Conservation (phyloP, 2,113 vertebrate genomes). For the Silurus meridionalis region DNA sequence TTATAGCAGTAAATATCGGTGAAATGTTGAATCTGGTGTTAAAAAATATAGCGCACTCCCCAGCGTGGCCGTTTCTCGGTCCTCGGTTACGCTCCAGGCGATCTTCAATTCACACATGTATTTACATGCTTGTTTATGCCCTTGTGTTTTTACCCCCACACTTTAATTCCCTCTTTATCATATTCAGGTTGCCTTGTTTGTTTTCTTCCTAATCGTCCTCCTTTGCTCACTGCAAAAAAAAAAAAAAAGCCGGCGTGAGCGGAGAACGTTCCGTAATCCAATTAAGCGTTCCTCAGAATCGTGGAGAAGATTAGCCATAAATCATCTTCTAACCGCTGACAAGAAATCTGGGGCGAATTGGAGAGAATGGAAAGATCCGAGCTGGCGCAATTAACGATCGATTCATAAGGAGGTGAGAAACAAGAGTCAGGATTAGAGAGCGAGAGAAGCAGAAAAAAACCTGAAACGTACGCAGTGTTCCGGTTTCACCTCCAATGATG, state of each 20-base stretch:
- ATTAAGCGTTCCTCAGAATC: slow-evolving; percentile 65
- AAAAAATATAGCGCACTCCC: too few species aligned
- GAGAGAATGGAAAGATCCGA: neutral
- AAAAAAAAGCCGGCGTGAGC: slow-evolving; percentile 50
- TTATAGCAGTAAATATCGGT: too few species aligned
- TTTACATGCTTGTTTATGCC: slow-evolving; percentile 29
- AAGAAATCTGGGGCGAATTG: slow-evolving; percentile 59
- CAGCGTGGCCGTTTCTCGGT: neutral
- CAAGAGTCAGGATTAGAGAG: neutral
- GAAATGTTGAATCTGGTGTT: too few species aligned
- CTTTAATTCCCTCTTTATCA: slow-evolving; percentile 6
- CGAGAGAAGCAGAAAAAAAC: too few species aligned
- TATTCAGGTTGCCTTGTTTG: neutral
- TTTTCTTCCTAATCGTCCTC: slow-evolving; percentile 43
- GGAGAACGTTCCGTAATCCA: slow-evolving; percentile 61
- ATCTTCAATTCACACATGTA: slow-evolving; percentile 26
- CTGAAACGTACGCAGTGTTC: neutral
- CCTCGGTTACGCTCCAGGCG: neutral
- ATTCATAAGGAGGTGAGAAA: neutral
- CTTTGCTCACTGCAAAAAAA: slow-evolving; percentile 9
- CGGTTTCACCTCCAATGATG: neutral
- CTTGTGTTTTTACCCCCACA: neutral
- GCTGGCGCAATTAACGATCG: slow-evolving; percentile 1
- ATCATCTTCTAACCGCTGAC: slow-evolving; percentile 69
- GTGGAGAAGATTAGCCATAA: slow-evolving; percentile 71